These are phyloP conservation scores for Cyrtorhinus lividipennis DNA, from an alignment of 1,140 invertebrate species.

Conservation along the genomic window DNA sequence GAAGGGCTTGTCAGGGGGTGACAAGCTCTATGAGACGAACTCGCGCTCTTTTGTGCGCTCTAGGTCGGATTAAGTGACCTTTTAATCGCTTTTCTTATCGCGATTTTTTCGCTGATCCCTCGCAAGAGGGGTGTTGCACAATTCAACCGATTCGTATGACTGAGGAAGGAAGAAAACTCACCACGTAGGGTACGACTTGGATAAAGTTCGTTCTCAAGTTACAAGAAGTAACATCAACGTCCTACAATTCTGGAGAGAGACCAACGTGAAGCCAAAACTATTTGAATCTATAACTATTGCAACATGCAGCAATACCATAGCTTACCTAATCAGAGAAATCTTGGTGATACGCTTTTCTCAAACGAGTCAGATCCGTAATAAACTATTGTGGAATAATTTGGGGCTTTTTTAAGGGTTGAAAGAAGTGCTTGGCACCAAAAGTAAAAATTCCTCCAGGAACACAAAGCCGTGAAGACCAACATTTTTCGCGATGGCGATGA, in stretches of 20 bases:
- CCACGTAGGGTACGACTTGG: background rate
- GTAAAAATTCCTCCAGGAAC: too few relatives aligned
- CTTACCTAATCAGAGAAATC: too few relatives aligned
- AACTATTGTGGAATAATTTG: too few relatives aligned
- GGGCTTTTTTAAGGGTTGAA: too few relatives aligned
- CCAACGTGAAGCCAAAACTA: too few relatives aligned
- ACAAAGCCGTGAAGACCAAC: too few relatives aligned
- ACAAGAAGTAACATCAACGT: background rate
- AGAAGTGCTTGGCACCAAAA: too few relatives aligned
- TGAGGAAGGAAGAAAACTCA: background rate
- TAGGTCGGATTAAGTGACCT: conserved; percentile 1
- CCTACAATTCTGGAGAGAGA: background rate
- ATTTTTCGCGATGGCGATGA: too few relatives aligned
- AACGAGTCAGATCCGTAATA: too few relatives aligned
- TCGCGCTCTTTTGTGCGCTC: background rate
- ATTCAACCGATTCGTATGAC: background rate
- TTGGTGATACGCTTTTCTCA: too few relatives aligned
- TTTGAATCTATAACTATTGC: too few relatives aligned
- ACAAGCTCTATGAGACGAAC: background rate
- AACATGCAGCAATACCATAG: too few relatives aligned
- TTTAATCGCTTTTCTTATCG: conserved; percentile 3
- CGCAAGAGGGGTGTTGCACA: background rate
- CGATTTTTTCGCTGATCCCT: background rate
- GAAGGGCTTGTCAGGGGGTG: background rate
- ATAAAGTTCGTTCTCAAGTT: background rate